Evolutionary conservation across 2,888 invertebrate genomes (phyloP), one percentile per base, ranked within the genome.

Genomic region (Arrhopalites spinosus): DNA sequence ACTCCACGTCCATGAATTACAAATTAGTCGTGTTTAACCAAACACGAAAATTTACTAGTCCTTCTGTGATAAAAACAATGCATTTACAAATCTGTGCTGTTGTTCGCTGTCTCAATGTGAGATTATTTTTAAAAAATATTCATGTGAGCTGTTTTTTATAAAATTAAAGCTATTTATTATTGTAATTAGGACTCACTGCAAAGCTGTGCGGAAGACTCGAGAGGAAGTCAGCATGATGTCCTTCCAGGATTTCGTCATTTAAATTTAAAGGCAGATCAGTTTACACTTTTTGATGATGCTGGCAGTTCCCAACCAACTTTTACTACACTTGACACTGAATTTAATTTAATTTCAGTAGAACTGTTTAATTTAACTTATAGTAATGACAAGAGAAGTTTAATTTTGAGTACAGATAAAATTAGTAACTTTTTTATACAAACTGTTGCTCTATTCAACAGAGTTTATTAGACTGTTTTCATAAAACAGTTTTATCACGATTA

Each of bases 21-120:
- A 67, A 73, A 20, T 25, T 73, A 43, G 23, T 74, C 11, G 74
- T 74, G 13, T 59, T 74, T 8, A 68, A 74, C 20, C 53, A 68
- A 50, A 36, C 29, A 1, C 15, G 74, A 20, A 66, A 67, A 53
- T 74, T 74, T 56, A 36, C 66, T n/a, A 68, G 67, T 25, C 67
- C 67, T 0, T 67, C 36, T n/a, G 59, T 74, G 1, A 36, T 56
- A 7, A 47, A 53, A 56, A 50, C 30, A 17, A 66, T 74, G 56
- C 83, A 82, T 23, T 77, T 84, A 43, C 83, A 84, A 56, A 78
- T 84, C 0, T 86, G 86, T 76, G 84, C 83, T 0, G 67, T 87
- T 17, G 78, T 85, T 30, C 83, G 85, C 66, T 86, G 85, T 76
- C 73, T 82, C 0, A 83, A 84, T 70, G 80, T 84, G 0, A 81